phyloP scores from a whole-genome alignment of 2,113 vertebrate genomes.

The Megaleporinus macrocephalus region DNA sequence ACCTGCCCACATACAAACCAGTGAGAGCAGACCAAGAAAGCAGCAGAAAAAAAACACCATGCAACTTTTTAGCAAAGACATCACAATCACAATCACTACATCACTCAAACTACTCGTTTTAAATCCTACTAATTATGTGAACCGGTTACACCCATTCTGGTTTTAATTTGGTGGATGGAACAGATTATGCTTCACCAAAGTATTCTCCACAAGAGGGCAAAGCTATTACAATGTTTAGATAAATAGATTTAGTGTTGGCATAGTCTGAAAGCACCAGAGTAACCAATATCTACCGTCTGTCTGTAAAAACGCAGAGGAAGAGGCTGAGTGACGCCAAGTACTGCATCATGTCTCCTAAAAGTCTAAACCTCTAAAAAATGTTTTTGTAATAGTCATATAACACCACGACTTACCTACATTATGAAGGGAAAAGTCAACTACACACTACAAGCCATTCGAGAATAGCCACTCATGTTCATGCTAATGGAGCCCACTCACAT shows the following conservation, averaged over 20 bases:
- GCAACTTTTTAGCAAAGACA: slow-evolving; percentile 26
- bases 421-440: slow-evolving; percentile 18
- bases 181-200: neutral
- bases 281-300: neutral
- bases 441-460: slow-evolving; percentile 38
- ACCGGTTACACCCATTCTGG: neutral
- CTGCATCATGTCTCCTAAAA: neutral
- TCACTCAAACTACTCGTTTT: slow-evolving; percentile 2
- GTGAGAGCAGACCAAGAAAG: slow-evolving; percentile 54
- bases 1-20: slow-evolving; percentile 80
- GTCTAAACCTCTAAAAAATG: neutral
- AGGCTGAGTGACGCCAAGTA: neutral
- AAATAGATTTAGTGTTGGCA: neutral
- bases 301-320: neutral
- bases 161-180: neutral
- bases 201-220: neutral
- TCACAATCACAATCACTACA: slow-evolving; percentile 34
- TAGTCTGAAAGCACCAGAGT: neutral
- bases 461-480: slow-evolving; percentile 55
- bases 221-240: neutral
- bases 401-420: slow-evolving; percentile 35
- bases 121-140: neutral
- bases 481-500: slow-evolving; percentile 47
- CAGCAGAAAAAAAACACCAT: slow-evolving; percentile 3
- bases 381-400: neutral